Base-by-base conservation (phyloP, 1,140 invertebrate species). In the Mizuhopecten yessoensis region DNA sequence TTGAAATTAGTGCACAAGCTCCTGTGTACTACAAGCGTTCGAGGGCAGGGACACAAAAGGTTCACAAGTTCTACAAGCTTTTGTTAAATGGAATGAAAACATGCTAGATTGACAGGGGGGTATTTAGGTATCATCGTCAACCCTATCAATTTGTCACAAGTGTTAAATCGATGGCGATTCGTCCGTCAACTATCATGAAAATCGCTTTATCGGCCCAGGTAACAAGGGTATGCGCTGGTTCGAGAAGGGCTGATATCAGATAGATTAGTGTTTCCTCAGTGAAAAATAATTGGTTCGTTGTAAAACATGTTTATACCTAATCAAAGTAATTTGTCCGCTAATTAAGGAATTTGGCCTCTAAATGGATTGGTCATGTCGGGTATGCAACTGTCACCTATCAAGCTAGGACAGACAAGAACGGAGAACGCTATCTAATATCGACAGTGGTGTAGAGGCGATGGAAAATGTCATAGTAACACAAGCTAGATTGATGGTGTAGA, bases 221-320 rank as follows among this genome's bases (percentile, higher is more conserved):
- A 75, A 75, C 57, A 29, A 5, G 17, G 57, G 57, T 75, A 75
- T n/a, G 57, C 29, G 1, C 57, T 90, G 86, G 86, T 87, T 57
- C 39, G 87, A 87, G 34, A 90, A 87, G 89, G 86, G 34, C 20
- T 45, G 86, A 88, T 87, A 90, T 90, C 57, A 87, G 89, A 90
- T 34, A 86, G 86, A 90, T 90, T 90, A 90, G 57, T 33, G 86
- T 86, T 88, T 39, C 49, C n/a, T 34, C 42, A 90, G 87, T 86
- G 86, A 49, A 90, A 90, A 90, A 90, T 90, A 90, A 90, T 90
- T 90, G 86, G 89, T 88, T 90, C 87, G 86, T 49, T 87, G 89
- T 88, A 88, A 90, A 90, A 90, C 89, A 90, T 88, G 89, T 90
- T 90, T 90, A 90, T 45, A 49, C 75, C 45, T 90, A 90, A 90